Evolutionary conservation across 2,797 vertebrate species (phyloP).

Genomic region (Sternarchorhynchus goeldii): DNA sequence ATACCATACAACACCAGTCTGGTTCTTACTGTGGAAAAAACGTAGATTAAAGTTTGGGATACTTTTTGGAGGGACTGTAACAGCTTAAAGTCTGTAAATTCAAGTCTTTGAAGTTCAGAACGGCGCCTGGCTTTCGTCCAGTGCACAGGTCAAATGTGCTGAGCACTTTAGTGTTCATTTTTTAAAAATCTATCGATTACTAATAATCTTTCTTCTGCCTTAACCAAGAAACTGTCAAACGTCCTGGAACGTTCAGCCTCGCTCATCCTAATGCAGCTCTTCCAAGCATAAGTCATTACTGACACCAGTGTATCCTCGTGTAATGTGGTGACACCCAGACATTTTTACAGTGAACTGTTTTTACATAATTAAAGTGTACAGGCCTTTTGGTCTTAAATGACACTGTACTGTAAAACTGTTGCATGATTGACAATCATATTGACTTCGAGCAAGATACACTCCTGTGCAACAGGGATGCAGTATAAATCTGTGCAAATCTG

Average conservation of each 20-base stretch:
- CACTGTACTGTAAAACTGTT: background rate
- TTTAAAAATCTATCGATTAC: slow-evolving; percentile 2
- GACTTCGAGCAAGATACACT: slow-evolving; percentile 9
- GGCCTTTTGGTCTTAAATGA: slow-evolving; percentile 1
- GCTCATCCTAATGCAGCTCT: background rate
- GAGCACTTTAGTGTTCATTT: background rate
- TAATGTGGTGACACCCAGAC: background rate
- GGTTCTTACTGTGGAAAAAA: background rate
- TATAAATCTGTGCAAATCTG: background rate
- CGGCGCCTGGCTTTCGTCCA: background rate
- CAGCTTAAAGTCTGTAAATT: background rate
- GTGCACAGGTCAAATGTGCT: background rate
- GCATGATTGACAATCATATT: slow-evolving; percentile 30
- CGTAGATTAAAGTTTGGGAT: background rate
- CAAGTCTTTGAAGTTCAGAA: background rate
- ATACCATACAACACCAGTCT: background rate
- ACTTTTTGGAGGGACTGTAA: background rate
- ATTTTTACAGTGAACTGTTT: background rate
- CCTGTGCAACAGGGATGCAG: background rate
- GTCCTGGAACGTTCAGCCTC: too few relatives aligned
- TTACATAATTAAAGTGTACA: background rate
- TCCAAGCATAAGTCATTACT: background rate
- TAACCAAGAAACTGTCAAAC: background rate
- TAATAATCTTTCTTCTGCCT: background rate
- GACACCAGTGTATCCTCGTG: background rate